phyloP scores from a whole-genome alignment of 2,113 vertebrate species.

The Limnothrissa miodon region DNA sequence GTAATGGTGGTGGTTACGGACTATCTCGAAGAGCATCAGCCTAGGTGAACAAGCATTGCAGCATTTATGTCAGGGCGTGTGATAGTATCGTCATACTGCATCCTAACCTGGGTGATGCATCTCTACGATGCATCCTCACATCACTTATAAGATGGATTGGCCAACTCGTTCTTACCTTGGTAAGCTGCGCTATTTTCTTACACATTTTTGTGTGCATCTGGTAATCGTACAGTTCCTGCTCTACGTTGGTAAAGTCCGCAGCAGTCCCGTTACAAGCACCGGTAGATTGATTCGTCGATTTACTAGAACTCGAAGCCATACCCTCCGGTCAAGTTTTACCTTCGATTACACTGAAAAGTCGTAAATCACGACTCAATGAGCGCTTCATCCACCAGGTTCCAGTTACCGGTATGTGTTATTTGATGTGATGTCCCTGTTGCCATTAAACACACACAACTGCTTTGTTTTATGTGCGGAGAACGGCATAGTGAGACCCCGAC shows the following conservation, averaged over 20 bases:
- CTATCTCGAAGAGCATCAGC: not conserved
- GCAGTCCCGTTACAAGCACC: constrained; percentile 75
- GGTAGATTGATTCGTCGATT: constrained; percentile 68
- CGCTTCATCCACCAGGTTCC: not conserved
- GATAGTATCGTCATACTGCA: not conserved
- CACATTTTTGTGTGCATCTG: constrained; percentile 95
- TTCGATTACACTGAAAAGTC: constrained; percentile 25
- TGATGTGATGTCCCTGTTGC: constrained; percentile 40
- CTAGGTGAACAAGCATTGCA: not conserved
- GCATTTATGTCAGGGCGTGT: constrained; percentile 11
- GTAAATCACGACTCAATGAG: constrained; percentile 27
- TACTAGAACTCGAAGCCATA: constrained; percentile 84
- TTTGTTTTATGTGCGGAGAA: constrained; percentile 50
- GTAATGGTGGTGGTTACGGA: not conserved
- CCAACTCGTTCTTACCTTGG: constrained; percentile 80
- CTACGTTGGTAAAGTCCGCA: constrained; percentile 67
- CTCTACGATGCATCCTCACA: not conserved
- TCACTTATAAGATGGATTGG: not conserved
- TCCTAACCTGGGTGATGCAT: constrained; percentile 5
- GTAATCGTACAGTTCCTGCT: constrained; percentile 73
- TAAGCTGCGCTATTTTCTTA: constrained; percentile 99
- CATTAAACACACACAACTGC: constrained; percentile 20
- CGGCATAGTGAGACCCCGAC: constrained; percentile 53
- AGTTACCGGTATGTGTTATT: not conserved
- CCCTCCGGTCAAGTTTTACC: constrained; percentile 3